A percentile compares a stretch with the other conserved stretches of the same genome.
phyloP scores from a whole-genome alignment of 2,113 vertebrate genomes.

The Rhodinocichla rosea region DNA sequence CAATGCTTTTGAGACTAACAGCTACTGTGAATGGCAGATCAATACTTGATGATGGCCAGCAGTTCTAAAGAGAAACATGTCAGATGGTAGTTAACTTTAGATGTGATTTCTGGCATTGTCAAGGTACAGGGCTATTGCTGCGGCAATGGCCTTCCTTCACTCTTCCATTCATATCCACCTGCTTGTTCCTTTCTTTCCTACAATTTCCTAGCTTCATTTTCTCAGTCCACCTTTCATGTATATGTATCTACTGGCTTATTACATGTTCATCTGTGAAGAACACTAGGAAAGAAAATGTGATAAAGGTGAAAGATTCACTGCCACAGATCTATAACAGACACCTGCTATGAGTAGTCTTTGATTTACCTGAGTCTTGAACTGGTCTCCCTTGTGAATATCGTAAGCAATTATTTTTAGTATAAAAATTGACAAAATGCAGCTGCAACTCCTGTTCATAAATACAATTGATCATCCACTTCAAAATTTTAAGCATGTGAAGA shows the following conservation, averaged over 20 bases:
- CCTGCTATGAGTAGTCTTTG: rapidly evolving
- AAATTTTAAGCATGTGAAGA: not conserved
- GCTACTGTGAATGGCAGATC: not conserved
- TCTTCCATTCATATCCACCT: not conserved
- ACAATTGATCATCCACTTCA: not conserved
- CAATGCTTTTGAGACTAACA: not conserved
- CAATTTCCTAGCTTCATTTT: not conserved
- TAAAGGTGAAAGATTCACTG: not conserved
- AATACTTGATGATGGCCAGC: not conserved
- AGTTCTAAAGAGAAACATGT: not conserved
- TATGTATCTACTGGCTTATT: not conserved
- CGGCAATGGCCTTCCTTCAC: not conserved
- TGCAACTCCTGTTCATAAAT: not conserved
- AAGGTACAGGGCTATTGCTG: not conserved
- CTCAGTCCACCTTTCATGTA: not conserved
- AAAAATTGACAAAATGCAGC: not conserved
- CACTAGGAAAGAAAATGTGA: not conserved
- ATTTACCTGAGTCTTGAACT: not conserved
- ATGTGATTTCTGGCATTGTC: not conserved
- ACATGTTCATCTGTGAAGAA: not conserved
- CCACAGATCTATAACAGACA: not conserved
- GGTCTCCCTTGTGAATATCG: not conserved
- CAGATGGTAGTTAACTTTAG: not conserved
- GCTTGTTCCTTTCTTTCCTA: not conserved
- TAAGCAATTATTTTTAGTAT: not conserved